A percentile compares a stretch with the other conserved stretches of the same genome.
phyloP scores from a whole-genome alignment of 2,797 vertebrate species.

The Scarus forsteni region DNA sequence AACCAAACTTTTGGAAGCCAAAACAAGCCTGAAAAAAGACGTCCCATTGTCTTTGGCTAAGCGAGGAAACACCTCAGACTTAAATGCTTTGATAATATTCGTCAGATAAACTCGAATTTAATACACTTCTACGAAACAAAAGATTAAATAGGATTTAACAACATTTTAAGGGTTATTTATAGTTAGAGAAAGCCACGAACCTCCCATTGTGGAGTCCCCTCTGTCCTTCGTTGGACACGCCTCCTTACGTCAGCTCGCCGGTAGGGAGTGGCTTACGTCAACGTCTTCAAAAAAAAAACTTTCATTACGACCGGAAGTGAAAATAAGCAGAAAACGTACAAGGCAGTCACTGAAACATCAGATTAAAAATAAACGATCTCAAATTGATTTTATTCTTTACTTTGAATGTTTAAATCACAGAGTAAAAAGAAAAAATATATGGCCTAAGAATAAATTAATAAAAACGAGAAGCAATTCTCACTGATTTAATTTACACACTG shows the following conservation, averaged over 20 bases:
- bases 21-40: conserved; percentile 9
- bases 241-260: conserved; percentile 61
- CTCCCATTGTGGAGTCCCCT: conserved; percentile 83
- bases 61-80: neutral
- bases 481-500: no score
- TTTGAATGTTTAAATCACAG: no score
- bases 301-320: conserved; percentile 45
- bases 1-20: conserved; percentile 58
- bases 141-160: fast-evolving
- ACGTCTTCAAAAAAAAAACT: conserved; percentile 14
- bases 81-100: neutral
- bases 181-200: conserved; percentile 73
- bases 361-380: no score
- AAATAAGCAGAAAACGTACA: neutral
- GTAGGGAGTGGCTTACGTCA: conserved; percentile 28
- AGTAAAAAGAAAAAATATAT: no score
- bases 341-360: no score
- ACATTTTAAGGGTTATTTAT: conserved; percentile 16
- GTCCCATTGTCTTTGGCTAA: conserved; percentile 12
- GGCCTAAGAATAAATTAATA: no score
- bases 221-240: conserved; percentile 77
- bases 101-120: fast-evolving
- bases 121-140: neutral
- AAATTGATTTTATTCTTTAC: no score
- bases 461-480: no score